Evolutionary conservation across 2,797 vertebrate species (phyloP), one percentile per base, ranked within the genome.

Genomic region (Poecile montanus): DNA sequence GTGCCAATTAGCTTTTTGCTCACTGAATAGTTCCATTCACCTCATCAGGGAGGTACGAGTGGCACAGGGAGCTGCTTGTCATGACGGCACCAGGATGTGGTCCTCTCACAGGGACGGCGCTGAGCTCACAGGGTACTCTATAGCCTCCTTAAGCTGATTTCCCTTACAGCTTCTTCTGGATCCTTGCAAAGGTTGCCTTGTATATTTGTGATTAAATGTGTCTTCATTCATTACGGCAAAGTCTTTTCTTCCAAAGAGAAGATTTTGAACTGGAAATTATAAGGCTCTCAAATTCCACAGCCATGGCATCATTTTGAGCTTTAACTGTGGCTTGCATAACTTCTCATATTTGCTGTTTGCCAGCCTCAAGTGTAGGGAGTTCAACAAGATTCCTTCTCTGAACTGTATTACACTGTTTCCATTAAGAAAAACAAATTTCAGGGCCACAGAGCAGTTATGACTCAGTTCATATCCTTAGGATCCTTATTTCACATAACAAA

Each of bases 381-480:
- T 88, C 92, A 92, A 70, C 38, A 70, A 61, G 62, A 93, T 93
- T 89, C 71, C 82, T 91, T 45, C 48, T 88, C 70, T 76, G 51
- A 94, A 66, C 62, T 11, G 2, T 73, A 26, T 90, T 91, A 90
- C 34, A 30, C 53, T 84, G 48, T 66, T 92, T 85, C 85, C 63
- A 91, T 91, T 93, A 96, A 81, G 62, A 91, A 94, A 94, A 93
- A 91, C 77, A 96, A 88, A 84, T 92, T 91, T 92, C 82, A 91
- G 50, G 79, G 62, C 84, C 79, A 73, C 63, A 53, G 85, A 81
- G 76, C 40, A 76, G 60, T 48, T 96, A 78, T 94, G 94, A 94
- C 56, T 96, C 95, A 96, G 82, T 74, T 88, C 73, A 63, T 79
- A 92, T 88, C 47, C 82, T 34, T 62, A 91, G 62, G 48, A 84